Evolutionary conservation across 2,113 vertebrate species (phyloP), one percentile per base, ranked within the genome.

Genomic region (Pterocles burchelli): DNA sequence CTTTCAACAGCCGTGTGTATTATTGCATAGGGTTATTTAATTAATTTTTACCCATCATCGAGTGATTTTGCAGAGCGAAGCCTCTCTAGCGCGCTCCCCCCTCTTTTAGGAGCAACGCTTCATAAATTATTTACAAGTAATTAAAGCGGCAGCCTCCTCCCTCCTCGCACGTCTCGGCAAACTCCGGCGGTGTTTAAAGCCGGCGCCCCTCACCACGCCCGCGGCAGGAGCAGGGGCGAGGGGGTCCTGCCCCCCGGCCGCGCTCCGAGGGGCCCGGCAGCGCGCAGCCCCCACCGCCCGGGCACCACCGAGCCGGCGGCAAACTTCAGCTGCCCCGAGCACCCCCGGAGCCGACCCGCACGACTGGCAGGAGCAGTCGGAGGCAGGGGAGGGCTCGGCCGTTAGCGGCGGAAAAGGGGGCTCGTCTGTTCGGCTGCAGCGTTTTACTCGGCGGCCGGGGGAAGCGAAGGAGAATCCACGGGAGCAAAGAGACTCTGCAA

Each of bases 111-210:
- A 95, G 96, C 96, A 95, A 96, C 92, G 97, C 96, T 97, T 96
- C 97, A 96, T 97, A 95, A 92, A 97, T 98, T 97, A 98, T 98
- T 97, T 97, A 97, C 97, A 97, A 97, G 96, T 91, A 72, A 93
- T 81, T 95, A 94, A 95, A 97, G 88, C 91, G 71, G 94, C 90
- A 95, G 96, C 95, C 96, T 89, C 92, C 95, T 88, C 95, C 95
- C 84, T 78, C 13, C 79, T 71, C 75, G 67, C 87, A 54, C 89
- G 86, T 82, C 93, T 96, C 93, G 52, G 72, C 95, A 84, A 95
- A 93, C 91, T 95, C 90, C 55, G 75, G 73, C 85, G 58, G 55
- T 26, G 84, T 83, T 72, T 29, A 85, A 74, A 93, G 90, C 85
- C 85, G 77, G 88, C 46, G 84, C 80, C 89, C 66, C 58, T 25